Evolutionary conservation across 2,888 invertebrate species (phyloP), one percentile per base, ranked within the genome.

Genomic region (Drosophila mayaguana): DNA sequence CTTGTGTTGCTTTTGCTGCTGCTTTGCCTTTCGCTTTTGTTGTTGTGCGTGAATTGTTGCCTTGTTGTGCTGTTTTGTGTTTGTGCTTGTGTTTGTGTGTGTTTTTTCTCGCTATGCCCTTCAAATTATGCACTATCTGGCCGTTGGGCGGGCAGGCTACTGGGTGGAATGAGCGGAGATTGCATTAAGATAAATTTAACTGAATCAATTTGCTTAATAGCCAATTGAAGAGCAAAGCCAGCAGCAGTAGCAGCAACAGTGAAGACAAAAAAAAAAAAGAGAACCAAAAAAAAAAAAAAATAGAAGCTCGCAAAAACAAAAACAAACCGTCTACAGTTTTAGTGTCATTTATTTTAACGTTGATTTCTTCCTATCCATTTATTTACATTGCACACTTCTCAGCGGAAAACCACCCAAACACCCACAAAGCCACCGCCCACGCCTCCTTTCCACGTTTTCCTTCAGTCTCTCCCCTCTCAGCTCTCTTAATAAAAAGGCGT

Each of bases 201-300:
- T 90, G 91, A 90, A 92, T 90, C 91, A 90, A 91, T 91, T 91
- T 91, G 91, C 91, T 92, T 92, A 91, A 91, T 91, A 89, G 91
- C 91, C 91, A 92, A 92, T 92, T 91, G 86, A 89, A 88, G 90
- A 91, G 89, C 89, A 88, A 82, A 82, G 89, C 80, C 83, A 83
- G 75, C 69, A 63, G 59, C 45, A 64, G 62, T 28, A 28, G 7
- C 28, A 65, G 64, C 71, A 70, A 18, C 63, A 56, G 62, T 59
- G 60, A 18, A 9, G 40, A 11, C 56, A 43, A 72, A 54, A 51
- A 42, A 38, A 32, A 28, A 28, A 8, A 28, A 32, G 18, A 50
- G 48, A 50, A 18, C 61, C 34, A 40, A 48, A 50, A 40, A 43
- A 9, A 60, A 36, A 43, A 64, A 76, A 55, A 45, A 63, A 50